Evolutionary conservation across 1,140 invertebrate genomes (phyloP).

Genomic region (Trachelipus rathkii): DNA sequence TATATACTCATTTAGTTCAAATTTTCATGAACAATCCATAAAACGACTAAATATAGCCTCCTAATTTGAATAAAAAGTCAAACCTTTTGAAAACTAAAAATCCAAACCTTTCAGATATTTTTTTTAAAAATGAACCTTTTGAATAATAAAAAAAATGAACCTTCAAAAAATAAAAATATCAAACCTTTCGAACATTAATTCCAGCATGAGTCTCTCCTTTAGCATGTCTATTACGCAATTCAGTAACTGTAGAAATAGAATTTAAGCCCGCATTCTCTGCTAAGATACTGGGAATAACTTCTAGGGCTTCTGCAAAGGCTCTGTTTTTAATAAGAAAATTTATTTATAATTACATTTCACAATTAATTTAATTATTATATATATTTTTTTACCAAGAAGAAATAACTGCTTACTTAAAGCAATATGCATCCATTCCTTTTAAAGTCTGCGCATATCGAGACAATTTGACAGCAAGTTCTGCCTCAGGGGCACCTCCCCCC

Average conservation of each 20-base stretch:
- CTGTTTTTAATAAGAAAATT: constrained; percentile 49
- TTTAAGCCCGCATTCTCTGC: constrained; percentile 99
- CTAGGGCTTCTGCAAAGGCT: constrained; percentile 92
- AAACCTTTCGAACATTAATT: constrained; percentile 83
- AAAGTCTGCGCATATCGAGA: constrained; percentile 75
- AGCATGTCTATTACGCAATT: constrained; percentile 90
- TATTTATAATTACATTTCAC: neutral
- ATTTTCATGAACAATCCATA: neutral
- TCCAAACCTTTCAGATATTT: constrained; percentile 62
- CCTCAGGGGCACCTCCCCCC: constrained; percentile 96
- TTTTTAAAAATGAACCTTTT: neutral
- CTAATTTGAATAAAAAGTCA: constrained; percentile 48
- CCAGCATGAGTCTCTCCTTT: constrained; percentile 70
- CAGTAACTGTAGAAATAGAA: constrained; percentile 94
- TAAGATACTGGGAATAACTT: constrained; percentile 94
- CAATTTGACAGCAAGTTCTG: constrained; percentile 82
- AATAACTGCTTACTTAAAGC: constrained; percentile 56
- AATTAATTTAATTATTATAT: neutral
- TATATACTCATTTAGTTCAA: neutral
- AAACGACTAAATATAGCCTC: neutral
- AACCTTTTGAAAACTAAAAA: constrained; percentile 79
- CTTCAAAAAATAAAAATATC: neutral
- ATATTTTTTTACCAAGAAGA: constrained; percentile 26
- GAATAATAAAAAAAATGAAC: too few relatives aligned
- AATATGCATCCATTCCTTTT: constrained; percentile 90